phyloP scores from a whole-genome alignment of 2,888 invertebrate genomes.

The Lepidocyrtoides sp. region DNA sequence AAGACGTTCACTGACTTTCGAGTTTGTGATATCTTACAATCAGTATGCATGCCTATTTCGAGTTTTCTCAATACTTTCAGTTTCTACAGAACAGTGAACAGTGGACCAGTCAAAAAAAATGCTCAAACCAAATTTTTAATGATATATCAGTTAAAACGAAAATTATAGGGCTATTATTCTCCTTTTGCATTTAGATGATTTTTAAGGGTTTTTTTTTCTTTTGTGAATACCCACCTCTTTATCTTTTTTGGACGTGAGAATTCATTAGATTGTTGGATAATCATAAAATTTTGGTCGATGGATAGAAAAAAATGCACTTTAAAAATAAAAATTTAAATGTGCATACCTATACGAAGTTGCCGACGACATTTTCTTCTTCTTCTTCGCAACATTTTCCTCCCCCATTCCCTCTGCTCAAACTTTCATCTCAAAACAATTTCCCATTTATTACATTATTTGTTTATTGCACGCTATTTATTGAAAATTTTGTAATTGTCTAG shows the following conservation, averaged over 20 bases:
- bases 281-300: neutral
- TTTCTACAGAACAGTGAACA: too few species aligned
- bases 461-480: constrained; percentile 43
- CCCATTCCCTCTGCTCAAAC: too few species aligned
- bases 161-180: neutral
- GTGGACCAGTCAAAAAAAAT: neutral
- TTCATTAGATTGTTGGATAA: constrained; percentile 15
- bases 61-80: neutral
- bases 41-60: neutral
- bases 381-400: neutral
- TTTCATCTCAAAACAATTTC: constrained; percentile 31
- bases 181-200: neutral
- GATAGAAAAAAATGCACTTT: neutral
- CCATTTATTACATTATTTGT: neutral
- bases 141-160: too few species aligned
- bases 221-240: neutral
- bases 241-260: neutral
- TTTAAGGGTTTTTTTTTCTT: neutral
- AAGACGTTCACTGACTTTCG: neutral
- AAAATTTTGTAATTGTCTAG: constrained; percentile 66
- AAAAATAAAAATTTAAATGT: too few species aligned
- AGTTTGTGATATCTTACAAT: neutral
- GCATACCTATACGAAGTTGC: neutral
- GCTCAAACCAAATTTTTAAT: too few species aligned
- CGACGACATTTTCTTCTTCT: neutral